phyloP scores from a whole-genome alignment of 2,888 invertebrate species.

The Drosophila sordidapex region DNA sequence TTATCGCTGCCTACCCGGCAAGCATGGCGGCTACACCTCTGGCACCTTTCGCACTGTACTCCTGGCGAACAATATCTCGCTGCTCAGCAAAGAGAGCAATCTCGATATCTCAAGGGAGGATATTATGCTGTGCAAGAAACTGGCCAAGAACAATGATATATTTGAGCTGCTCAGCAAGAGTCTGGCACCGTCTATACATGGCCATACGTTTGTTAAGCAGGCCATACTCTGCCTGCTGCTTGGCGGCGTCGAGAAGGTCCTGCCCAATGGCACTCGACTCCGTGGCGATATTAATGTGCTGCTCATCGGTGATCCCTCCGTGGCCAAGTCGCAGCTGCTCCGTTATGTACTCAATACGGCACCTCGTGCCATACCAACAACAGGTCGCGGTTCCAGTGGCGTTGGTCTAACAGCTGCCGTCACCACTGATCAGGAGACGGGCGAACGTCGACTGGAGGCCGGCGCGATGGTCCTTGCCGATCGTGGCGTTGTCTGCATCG shows the following conservation, averaged over 20 bases:
- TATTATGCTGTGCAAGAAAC: constrained; percentile 93
- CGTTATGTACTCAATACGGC: constrained; percentile 97
- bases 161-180: constrained; percentile 96
- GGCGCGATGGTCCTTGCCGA: constrained; percentile 99
- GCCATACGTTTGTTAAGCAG: constrained; percentile 97
- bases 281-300: constrained; percentile 96
- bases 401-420: constrained; percentile 99
- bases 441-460: constrained; percentile 94
- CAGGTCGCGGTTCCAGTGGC: constrained; percentile 98
- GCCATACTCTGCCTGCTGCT: constrained; percentile 97
- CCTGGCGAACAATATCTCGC: constrained; percentile 96
- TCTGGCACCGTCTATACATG: constrained; percentile 98
- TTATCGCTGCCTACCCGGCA: constrained; percentile 96
- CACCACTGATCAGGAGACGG: constrained; percentile 97
- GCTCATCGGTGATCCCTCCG: constrained; percentile 99
- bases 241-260: constrained; percentile 97
- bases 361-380: constrained; percentile 98
- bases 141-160: constrained; percentile 91
- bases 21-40: constrained; percentile 95
- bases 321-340: constrained; percentile 98
- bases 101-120: constrained; percentile 93
- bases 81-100: constrained; percentile 94
- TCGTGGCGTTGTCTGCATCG: constrained; percentile 96
- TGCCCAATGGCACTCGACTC: constrained; percentile 95
- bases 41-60: constrained; percentile 97